These are phyloP conservation scores for Agriopis leucophaearia DNA, from an alignment of 2,888 invertebrate species.

Conservation along the genomic window DNA sequence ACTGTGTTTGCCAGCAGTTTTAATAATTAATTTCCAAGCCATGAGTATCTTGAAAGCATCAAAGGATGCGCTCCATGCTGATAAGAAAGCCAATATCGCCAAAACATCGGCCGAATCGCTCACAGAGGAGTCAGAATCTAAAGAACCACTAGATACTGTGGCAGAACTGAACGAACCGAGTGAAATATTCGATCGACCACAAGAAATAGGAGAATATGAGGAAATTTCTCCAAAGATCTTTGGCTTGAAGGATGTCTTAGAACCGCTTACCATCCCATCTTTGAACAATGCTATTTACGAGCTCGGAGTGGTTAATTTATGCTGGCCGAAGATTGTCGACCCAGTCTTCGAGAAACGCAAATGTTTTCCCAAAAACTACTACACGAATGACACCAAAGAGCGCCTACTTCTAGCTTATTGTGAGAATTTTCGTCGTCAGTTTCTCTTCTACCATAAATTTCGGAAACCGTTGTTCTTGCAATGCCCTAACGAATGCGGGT, in stretches of 20 bases:
- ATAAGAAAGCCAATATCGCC: neutral
- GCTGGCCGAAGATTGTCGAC: conserved; percentile 87
- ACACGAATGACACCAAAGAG: conserved; percentile 89
- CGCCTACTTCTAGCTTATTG: conserved; percentile 90
- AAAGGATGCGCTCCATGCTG: neutral
- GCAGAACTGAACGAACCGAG: conserved; percentile 75
- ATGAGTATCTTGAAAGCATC: conserved; percentile 54
- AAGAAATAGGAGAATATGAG: conserved; percentile 64
- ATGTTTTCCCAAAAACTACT: conserved; percentile 89
- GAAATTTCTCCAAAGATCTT: conserved; percentile 76
- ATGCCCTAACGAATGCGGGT: conserved; percentile 91
- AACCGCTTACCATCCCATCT: conserved; percentile 79
- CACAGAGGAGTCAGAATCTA: conserved; percentile 5
- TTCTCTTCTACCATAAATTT: conserved; percentile 81
- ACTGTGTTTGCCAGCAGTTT: conserved; percentile 15
- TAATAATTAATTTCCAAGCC: conserved; percentile 8
- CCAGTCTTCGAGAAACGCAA: conserved; percentile 86
- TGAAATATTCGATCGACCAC: conserved; percentile 67
- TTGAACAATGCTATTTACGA: conserved; percentile 87
- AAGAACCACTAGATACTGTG: conserved; percentile 68
- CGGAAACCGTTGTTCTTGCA: conserved; percentile 90
- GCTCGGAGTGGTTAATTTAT: conserved; percentile 87
- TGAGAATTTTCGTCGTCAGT: conserved; percentile 92
- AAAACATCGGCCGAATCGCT: neutral
- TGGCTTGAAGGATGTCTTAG: conserved; percentile 64